Conservation (phyloP, 2,888 invertebrate genomes). For the Agonopterix subpropinquella region DNA sequence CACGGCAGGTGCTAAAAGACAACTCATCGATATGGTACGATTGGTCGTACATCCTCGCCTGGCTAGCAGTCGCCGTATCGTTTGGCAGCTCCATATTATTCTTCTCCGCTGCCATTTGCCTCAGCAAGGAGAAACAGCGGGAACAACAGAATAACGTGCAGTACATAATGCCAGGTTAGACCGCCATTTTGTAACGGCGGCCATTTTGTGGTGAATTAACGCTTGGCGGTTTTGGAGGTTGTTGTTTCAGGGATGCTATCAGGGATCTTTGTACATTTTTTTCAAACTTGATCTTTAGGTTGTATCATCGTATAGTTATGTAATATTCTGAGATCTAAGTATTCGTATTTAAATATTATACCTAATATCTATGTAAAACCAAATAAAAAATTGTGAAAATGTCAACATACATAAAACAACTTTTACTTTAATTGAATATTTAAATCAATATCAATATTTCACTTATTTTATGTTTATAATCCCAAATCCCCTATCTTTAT, state of each 20-base stretch:
- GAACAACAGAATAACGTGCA: conserved; percentile 87
- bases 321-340: too few relatives aligned
- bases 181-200: conserved; percentile 44
- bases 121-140: conserved; percentile 84
- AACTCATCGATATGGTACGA: conserved; percentile 85
- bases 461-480: too few relatives aligned
- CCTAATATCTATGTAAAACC: too few relatives aligned
- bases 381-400: too few relatives aligned
- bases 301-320: too few relatives aligned
- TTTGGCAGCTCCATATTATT: conserved; percentile 85
- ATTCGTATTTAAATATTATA: too few relatives aligned
- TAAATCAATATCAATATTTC: too few relatives aligned
- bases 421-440: too few relatives aligned
- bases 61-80: conserved; percentile 87
- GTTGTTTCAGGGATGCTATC: conserved; percentile 12
- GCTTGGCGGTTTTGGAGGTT: conserved; percentile 58
- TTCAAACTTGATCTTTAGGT: neutral
- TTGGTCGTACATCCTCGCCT: conserved; percentile 91
- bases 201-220: conserved; percentile 34
- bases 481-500: too few relatives aligned
- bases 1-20: conserved; percentile 81
- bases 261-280: conserved; percentile 11
- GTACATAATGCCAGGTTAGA: conserved; percentile 92
- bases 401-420: too few relatives aligned
- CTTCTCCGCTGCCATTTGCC: conserved; percentile 86